Base-by-base conservation (phyloP, 2,113 vertebrate genomes). In the Calyptommatus sinebrachiatus region DNA sequence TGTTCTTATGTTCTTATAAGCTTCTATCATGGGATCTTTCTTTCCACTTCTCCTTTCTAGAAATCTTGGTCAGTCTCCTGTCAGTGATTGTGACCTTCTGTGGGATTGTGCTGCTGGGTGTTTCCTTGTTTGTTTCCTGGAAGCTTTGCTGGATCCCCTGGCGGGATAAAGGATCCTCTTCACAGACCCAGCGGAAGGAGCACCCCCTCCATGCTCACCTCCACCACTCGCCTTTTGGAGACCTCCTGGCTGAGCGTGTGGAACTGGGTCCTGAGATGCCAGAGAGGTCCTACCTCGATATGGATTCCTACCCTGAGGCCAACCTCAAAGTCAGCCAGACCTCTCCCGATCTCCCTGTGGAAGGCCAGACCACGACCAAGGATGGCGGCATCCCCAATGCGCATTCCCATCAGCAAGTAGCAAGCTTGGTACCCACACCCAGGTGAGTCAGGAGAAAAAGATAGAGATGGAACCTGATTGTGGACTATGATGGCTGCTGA, bases 81-180 rank as follows among this genome's bases (percentile, higher is more conserved):
- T 97, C 97, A 0, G 97, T 98, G 88, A 98, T 98, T 22, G 97
- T 98, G 87, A 98, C 97, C 0, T 98, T 98, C 94, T 98, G 97
- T 8, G 97, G 97, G 84, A 96, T 98, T 72, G 97, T 98, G 72
- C 95, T 98, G 35, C 95, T 98, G 81, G 97, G 97, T 2, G 97
- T 98, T 76, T 98, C 97, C 16, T 96, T 98, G 86, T 98, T 98
- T 31, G 97, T 98, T 85, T 98, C 97, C 66, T 98, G 97, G 97
- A 98, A 98, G 91, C 91, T 98, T 31, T 98, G 97, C 93, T 98
- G 97, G 97, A 91, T 98, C 89, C 97, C 97, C 86, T 98, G 97
- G 97, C 86, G 97, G 84, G 96, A 98, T 94, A 97, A 97, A 85
- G 92, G 92, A 10, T 70, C 95, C 91, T 69, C 79, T 16, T 85